Evolutionary conservation across 2,797 vertebrate genomes (phyloP).

Genomic region (Salarias fasciatus): DNA sequence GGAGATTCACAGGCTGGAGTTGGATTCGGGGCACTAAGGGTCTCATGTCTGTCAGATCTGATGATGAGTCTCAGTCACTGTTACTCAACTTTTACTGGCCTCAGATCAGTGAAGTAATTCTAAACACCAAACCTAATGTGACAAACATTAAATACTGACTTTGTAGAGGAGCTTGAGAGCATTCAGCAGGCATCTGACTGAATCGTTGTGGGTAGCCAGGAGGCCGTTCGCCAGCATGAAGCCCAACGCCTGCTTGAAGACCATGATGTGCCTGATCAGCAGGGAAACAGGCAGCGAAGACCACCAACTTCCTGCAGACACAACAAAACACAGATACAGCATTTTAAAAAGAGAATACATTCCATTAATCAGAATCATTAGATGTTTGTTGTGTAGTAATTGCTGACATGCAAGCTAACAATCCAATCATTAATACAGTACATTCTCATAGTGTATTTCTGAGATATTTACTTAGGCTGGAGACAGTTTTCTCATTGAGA

Average conservation of each 20-base stretch:
- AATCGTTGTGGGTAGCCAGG: constrained; percentile 34
- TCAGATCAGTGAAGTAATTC: no score
- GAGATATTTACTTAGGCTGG: constrained; percentile 66
- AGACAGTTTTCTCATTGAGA: constrained; percentile 38
- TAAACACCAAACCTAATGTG: neutral
- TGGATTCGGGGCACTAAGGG: no score
- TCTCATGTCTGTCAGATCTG: no score
- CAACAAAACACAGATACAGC: neutral
- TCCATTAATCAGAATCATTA: no score
- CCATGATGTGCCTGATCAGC: constrained; percentile 71
- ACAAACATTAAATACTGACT: constrained; percentile 52
- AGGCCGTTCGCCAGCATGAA: constrained; percentile 67
- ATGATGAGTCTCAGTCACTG: no score
- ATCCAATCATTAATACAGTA: no score
- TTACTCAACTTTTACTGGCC: no score
- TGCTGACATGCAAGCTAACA: no score
- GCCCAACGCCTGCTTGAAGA: constrained; percentile 72
- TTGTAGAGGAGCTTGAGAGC: constrained; percentile 76
- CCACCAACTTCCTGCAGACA: constrained; percentile 66
- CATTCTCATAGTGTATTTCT: neutral
- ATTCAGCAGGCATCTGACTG: constrained; percentile 64
- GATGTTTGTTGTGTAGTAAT: no score
- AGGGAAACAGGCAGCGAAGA: constrained; percentile 59
- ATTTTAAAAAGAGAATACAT: no score
- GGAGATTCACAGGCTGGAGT: no score